Percentiles rank a stretch among this genome's conserved stretches.
Evolutionary conservation across 2,888 invertebrate species (phyloP).

Genomic region (Chironomus riparius): DNA sequence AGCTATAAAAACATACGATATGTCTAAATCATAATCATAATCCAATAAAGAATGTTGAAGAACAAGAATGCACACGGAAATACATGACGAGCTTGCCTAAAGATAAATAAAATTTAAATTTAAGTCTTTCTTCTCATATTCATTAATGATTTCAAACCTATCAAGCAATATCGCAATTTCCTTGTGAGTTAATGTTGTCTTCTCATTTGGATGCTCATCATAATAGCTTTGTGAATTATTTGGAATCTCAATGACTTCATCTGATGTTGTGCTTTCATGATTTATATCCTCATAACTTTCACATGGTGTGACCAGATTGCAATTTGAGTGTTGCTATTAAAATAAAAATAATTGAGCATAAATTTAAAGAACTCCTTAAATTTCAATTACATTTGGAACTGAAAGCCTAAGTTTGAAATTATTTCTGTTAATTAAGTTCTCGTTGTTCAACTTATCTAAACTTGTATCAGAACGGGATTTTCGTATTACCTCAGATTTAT

Average conservation of each 20-base stretch:
- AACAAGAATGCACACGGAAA: conserved; percentile 70
- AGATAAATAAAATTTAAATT: too few relatives aligned
- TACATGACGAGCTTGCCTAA: conserved; percentile 55
- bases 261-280: conserved; percentile 32
- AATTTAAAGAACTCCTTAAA: too few relatives aligned
- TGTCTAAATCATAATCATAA: too few relatives aligned
- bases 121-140: too few relatives aligned
- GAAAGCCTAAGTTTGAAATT: conserved; percentile 47
- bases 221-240: conserved; percentile 37
- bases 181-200: conserved; percentile 76
- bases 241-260: not conserved
- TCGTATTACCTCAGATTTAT: conserved; percentile 48
- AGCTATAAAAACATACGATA: too few relatives aligned
- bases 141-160: not conserved
- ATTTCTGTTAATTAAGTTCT: too few relatives aligned
- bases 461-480: conserved; percentile 35
- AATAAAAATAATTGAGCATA: too few relatives aligned
- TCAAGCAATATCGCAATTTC: conserved; percentile 85
- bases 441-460: too few relatives aligned
- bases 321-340: too few relatives aligned
- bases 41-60: conserved; percentile 73
- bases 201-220: conserved; percentile 41
- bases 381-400: conserved; percentile 42
- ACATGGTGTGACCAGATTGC: too few relatives aligned
- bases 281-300: conserved; percentile 43